Evolutionary conservation across 2,113 vertebrate genomes (phyloP).

Genomic region (Panthera tigris): DNA sequence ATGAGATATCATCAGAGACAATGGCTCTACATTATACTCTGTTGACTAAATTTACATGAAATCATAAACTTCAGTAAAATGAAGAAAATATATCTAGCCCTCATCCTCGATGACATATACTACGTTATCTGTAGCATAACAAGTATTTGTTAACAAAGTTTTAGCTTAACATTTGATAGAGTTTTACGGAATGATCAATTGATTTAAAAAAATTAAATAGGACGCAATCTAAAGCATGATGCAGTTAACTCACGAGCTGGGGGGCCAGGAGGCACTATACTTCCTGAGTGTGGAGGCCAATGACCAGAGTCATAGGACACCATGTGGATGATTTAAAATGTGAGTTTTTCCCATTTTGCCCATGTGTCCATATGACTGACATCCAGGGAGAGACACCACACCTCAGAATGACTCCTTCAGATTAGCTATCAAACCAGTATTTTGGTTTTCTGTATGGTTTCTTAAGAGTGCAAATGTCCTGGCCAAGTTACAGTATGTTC

Average conservation of each 20-base stretch:
- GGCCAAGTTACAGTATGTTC: constrained; percentile 70
- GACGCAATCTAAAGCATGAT: not conserved
- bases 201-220: not conserved
- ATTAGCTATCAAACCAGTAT: constrained; percentile 55
- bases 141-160: not conserved
- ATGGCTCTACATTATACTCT: not conserved
- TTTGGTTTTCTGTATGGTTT: constrained; percentile 70
- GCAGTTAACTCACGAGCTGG: not conserved
- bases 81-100: not conserved
- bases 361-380: constrained; percentile 10
- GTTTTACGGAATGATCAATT: not conserved
- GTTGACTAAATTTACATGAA: not conserved
- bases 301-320: not conserved
- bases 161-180: not conserved
- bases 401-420: constrained; percentile 56
- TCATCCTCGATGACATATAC: not conserved
- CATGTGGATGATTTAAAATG: not conserved
- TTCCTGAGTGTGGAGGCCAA: not conserved
- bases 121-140: not conserved
- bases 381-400: constrained; percentile 34
- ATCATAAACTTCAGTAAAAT: not conserved
- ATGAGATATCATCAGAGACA: not conserved
- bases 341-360: not conserved
- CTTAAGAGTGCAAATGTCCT: constrained; percentile 61
- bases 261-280: not conserved